These are phyloP conservation scores for Eospalax fontanierii DNA, from an alignment of 2,797 vertebrate species.

Conservation along the genomic window DNA sequence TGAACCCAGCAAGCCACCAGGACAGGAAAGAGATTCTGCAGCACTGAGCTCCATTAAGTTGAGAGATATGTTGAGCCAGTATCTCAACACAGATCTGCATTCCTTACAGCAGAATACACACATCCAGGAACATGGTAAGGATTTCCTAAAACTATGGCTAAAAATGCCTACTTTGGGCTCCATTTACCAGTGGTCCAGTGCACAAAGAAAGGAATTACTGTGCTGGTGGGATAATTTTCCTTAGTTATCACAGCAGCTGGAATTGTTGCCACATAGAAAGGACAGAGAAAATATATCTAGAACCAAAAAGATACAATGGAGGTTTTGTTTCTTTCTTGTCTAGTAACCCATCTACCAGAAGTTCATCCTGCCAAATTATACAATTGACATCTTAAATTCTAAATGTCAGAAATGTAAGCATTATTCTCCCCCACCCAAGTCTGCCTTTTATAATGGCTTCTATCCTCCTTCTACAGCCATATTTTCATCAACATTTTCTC, in stretches of 20 bases:
- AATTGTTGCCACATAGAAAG: neutral
- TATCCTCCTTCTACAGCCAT: neutral
- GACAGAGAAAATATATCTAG: neutral
- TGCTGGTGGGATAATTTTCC: neutral
- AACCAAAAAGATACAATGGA: neutral
- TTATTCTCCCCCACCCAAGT: neutral
- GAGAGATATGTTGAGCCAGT: neutral
- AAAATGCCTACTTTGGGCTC: neutral
- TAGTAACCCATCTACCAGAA: neutral
- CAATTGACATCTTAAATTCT: slow-evolving; percentile 6
- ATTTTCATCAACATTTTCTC: neutral
- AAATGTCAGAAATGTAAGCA: slow-evolving; percentile 27
- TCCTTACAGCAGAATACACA: neutral
- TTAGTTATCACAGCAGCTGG: neutral
- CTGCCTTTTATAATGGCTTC: neutral
- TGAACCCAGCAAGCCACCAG: too few relatives aligned
- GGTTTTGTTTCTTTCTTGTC: neutral
- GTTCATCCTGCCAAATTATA: neutral
- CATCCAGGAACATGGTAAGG: neutral
- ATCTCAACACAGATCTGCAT: neutral
- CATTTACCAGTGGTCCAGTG: neutral
- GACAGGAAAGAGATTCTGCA: neutral
- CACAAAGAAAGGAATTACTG: neutral
- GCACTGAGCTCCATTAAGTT: neutral
- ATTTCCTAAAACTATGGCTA: neutral